Percentiles rank a stretch among this genome's conserved stretches.
Evolutionary conservation across 2,888 invertebrate species (phyloP).

Genomic region (Caenorhabditis imperialis): DNA sequence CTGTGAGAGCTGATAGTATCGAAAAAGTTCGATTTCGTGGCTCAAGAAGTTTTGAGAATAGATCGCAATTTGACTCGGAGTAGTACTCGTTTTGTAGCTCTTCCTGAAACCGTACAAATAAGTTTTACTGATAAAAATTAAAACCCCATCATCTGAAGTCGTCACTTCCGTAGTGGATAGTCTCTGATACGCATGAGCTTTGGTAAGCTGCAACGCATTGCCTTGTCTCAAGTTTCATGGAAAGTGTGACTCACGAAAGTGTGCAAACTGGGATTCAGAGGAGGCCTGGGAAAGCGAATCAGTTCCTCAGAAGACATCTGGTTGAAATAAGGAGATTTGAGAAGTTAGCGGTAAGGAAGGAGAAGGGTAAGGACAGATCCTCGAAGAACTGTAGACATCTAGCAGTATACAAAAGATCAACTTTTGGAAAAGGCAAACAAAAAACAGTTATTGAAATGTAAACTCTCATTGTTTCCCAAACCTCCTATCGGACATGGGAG

Average conservation of each 20-base stretch:
- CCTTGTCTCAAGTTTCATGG: neutral
- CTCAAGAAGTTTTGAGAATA: neutral
- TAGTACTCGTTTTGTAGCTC: conserved; percentile 16
- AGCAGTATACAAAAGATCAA: no score
- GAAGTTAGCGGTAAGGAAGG: no score
- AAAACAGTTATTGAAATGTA: no score
- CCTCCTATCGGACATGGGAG: no score
- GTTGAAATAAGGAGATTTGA: no score
- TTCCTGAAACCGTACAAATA: no score
- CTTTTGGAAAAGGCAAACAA: no score
- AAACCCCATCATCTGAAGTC: conserved; percentile 23
- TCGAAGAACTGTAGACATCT: no score
- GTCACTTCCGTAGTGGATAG: conserved; percentile 22
- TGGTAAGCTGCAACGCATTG: conserved; percentile 23
- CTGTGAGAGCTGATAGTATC: conserved; percentile 10
- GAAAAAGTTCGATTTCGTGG: conserved; percentile 17
- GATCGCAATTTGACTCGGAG: conserved; percentile 6
- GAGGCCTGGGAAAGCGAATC: conserved; percentile 22
- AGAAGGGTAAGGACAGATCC: no score
- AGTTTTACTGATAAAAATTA: no score
- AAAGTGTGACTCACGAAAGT: conserved; percentile 34
- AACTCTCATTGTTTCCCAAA: no score
- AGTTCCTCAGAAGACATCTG: no score
- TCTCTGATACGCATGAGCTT: conserved; percentile 10
- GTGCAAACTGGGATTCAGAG: conserved; percentile 44